A percentile compares a stretch with the other conserved stretches of the same genome.
phyloP scores from a whole-genome alignment of 1,140 invertebrate genomes.

The Drosophila azteca region DNA sequence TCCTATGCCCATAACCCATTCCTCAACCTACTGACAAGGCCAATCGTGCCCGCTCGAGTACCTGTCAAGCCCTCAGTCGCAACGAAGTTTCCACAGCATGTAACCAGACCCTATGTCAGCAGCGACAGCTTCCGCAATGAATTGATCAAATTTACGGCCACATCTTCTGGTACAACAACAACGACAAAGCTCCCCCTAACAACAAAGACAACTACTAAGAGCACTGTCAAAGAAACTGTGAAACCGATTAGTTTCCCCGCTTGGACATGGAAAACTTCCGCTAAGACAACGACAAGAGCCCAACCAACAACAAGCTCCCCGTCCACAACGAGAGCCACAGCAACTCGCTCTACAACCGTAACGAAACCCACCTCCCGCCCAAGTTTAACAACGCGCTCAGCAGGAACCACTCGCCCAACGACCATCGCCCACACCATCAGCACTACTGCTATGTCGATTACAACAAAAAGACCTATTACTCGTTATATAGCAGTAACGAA shows the following conservation, averaged over 20 bases:
- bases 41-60: conserved; percentile 34
- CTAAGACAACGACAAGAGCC: conserved; percentile 21
- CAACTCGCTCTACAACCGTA: conserved; percentile 16
- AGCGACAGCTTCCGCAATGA: conserved; percentile 70
- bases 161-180: conserved; percentile 37
- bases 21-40: conserved; percentile 33
- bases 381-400: conserved; percentile 8
- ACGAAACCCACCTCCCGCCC: conserved; percentile 7
- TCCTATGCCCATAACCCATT: conserved; percentile 51
- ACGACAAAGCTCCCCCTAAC: conserved; percentile 18
- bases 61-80: conserved; percentile 12
- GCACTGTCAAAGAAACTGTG: conserved; percentile 28
- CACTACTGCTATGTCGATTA: neutral
- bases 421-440: neutral
- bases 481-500: conserved; percentile 13
- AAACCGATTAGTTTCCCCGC: conserved; percentile 23
- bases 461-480: conserved; percentile 6
- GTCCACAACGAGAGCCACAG: conserved; percentile 30
- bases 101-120: conserved; percentile 50
- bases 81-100: conserved; percentile 19
- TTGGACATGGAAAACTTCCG: conserved; percentile 48
- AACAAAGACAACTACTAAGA: conserved; percentile 10
- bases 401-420: conserved; percentile 8
- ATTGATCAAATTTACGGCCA: conserved; percentile 65
- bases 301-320: conserved; percentile 6